Evolutionary conservation across 2,888 invertebrate genomes (phyloP).

Genomic region (Callosobruchus maculatus): DNA sequence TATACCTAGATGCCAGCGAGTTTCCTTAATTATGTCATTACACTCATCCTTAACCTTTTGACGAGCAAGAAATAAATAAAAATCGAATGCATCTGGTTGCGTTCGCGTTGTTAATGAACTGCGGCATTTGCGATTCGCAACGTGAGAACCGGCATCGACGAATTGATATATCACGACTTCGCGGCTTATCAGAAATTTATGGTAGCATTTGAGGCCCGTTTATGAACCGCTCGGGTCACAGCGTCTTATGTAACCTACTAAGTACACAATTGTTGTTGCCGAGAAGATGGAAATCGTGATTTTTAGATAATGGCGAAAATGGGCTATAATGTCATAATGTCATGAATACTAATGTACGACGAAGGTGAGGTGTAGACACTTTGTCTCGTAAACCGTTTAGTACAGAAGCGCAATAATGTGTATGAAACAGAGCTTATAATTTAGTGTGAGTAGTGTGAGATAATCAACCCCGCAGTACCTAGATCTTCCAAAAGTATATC

Average conservation of each 20-base stretch:
- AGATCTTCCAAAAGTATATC: no score
- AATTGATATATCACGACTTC: constrained; percentile 25
- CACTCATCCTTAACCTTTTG: not conserved
- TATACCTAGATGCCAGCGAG: not conserved
- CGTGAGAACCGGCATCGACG: constrained; percentile 16
- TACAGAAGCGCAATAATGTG: no score
- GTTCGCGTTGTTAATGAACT: not conserved
- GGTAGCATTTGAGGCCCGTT: not conserved
- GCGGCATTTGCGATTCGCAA: constrained; percentile 6
- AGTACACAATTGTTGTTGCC: not conserved
- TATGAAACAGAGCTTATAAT: no score
- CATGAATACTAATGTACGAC: not conserved
- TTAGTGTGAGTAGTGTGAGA: no score
- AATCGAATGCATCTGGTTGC: not conserved
- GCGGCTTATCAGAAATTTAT: not conserved
- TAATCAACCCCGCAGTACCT: no score
- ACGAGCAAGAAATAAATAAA: not conserved
- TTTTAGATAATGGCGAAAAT: not conserved
- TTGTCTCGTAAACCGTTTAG: no score
- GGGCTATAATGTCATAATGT: not conserved
- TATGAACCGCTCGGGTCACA: not conserved
- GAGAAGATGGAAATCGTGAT: not conserved
- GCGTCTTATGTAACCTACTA: not conserved
- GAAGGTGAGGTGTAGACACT: not conserved
- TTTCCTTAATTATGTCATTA: not conserved